Conservation (phyloP, 2,888 invertebrate species). For the Lacanobia oleracea region DNA sequence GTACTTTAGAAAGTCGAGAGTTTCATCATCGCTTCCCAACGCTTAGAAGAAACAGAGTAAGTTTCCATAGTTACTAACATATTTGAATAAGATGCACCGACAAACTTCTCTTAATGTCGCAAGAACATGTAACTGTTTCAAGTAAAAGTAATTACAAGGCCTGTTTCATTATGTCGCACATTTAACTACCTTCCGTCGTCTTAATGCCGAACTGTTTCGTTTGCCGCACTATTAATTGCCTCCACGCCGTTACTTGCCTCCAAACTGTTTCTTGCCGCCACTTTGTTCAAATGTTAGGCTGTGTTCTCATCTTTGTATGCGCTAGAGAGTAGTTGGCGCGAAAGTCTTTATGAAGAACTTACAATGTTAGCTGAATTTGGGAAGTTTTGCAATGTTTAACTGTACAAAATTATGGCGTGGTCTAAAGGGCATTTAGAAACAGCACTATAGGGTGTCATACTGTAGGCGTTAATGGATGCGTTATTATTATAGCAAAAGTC, state of each 20-base stretch:
- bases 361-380: not conserved
- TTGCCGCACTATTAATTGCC: conserved; percentile 62
- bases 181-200: conserved; percentile 49
- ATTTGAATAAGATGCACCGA: conserved; percentile 27
- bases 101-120: conserved; percentile 15
- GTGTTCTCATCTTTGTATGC: conserved; percentile 19
- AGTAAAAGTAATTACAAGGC: conserved; percentile 55
- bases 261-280: conserved; percentile 32
- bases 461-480: not conserved
- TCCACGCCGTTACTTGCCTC: conserved; percentile 22
- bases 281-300: conserved; percentile 21
- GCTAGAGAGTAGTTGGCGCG: conserved; percentile 14
- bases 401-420: not conserved
- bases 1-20: not conserved
- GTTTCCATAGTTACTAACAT: not conserved
- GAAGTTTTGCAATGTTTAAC: not conserved
- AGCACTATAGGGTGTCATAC: not conserved
- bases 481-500: not conserved
- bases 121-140: conserved; percentile 44
- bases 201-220: conserved; percentile 54
- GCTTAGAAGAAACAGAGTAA: too few species aligned
- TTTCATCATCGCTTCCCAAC: not conserved
- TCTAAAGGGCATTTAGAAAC: not conserved
- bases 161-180: conserved; percentile 51
- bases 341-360: not conserved